A percentile compares a stretch with the other conserved stretches of the same genome.
Conservation (phyloP, 2,888 invertebrate genomes). For the Shargacucullia verbasci region DNA sequence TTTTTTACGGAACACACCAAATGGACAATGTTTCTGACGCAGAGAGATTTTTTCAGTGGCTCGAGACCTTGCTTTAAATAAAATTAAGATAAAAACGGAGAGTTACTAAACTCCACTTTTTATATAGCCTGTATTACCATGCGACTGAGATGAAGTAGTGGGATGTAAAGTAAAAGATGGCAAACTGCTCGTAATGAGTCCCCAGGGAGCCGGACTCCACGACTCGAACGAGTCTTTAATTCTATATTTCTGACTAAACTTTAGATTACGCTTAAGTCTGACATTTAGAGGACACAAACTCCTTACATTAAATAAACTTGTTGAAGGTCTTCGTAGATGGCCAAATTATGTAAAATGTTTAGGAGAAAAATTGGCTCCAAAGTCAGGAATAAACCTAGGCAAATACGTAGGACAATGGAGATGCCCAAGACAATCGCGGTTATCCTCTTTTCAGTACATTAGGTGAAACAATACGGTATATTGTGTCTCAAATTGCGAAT, state of each 20-base stretch:
- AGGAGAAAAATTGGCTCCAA: slow-evolving; percentile 18
- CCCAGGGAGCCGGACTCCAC: slow-evolving; percentile 21
- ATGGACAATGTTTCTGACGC: slow-evolving; percentile 15
- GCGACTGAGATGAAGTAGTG: slow-evolving; percentile 28
- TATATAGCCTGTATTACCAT: slow-evolving; percentile 23
- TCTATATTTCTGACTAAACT: slow-evolving; percentile 25
- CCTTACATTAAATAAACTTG: slow-evolving; percentile 40
- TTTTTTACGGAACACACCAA: slow-evolving; percentile 22
- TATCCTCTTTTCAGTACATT: slow-evolving; percentile 47
- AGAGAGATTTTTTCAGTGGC: slow-evolving; percentile 30
- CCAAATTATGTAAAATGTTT: slow-evolving; percentile 31
- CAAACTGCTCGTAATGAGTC: slow-evolving; percentile 31
- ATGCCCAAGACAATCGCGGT: slow-evolving; percentile 22
- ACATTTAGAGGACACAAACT: slow-evolving; percentile 36
- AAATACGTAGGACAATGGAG: slow-evolving; percentile 18
- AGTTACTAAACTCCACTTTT: slow-evolving; percentile 28
- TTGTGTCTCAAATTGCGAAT: slow-evolving; percentile 61
- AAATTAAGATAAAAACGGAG: slow-evolving; percentile 39
- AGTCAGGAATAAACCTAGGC: slow-evolving; percentile 10
- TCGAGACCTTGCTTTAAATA: slow-evolving; percentile 30
- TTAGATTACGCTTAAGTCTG: slow-evolving; percentile 35
- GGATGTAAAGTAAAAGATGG: slow-evolving; percentile 22
- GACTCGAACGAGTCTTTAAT: slow-evolving; percentile 19
- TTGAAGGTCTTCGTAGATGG: slow-evolving; percentile 7
- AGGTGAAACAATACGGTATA: slow-evolving; percentile 51